Conservation (phyloP, 2,113 vertebrate genomes). For the Hippocampus abdominalis region DNA sequence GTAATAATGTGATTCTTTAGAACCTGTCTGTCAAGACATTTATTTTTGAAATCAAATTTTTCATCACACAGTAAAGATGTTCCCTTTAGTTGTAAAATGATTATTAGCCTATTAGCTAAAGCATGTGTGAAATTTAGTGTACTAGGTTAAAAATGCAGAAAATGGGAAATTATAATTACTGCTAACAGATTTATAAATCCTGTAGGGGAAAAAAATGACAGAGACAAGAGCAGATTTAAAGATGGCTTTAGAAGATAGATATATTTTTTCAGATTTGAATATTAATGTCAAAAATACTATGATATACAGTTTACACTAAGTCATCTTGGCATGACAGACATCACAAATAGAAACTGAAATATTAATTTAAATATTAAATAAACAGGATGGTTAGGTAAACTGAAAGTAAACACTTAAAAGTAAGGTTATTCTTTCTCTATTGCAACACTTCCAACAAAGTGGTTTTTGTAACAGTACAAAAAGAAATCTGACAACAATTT, state of each 20-base stretch:
- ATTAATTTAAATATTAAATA: constrained; percentile 99
- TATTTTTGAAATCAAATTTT: too few relatives aligned
- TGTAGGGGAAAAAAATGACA: constrained; percentile 19
- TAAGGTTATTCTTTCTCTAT: constrained; percentile 85
- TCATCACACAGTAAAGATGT: too few relatives aligned
- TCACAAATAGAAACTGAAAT: constrained; percentile 96
- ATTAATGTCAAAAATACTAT: constrained; percentile 99
- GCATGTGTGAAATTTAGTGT: too few relatives aligned
- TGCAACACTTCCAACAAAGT: constrained; percentile 96
- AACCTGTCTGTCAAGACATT: too few relatives aligned
- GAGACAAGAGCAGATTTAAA: constrained; percentile 41
- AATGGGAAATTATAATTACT: background rate
- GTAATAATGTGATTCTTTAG: too few relatives aligned
- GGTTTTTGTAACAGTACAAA: constrained; percentile 94
- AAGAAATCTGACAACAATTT: constrained; percentile 75
- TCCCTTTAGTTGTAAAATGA: too few relatives aligned
- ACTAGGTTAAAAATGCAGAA: background rate
- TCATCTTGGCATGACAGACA: constrained; percentile 91
- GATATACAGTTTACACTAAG: constrained; percentile 99
- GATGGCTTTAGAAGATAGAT: constrained; percentile 80
- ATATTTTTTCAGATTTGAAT: constrained; percentile 87
- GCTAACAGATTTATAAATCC: background rate
- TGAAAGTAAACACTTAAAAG: constrained; percentile 97
- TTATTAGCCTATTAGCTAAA: too few relatives aligned
- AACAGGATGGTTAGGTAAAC: constrained; percentile 74